Base-by-base conservation (phyloP, 2,113 vertebrate species). In the Coturnix japonica region DNA sequence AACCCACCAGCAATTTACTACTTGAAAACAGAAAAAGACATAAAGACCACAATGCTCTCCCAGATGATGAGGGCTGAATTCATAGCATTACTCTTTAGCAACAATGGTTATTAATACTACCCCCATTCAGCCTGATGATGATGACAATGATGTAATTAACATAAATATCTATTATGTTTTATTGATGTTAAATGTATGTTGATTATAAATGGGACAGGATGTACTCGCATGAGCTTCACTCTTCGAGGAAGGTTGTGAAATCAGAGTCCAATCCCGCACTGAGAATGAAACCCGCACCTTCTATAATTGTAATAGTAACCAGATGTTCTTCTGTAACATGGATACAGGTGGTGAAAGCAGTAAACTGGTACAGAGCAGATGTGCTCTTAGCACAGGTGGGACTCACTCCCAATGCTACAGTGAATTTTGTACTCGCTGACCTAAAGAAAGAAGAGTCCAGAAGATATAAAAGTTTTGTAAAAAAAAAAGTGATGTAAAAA, bases 281-380 rank as follows among this genome's bases (percentile, higher is more conserved):
- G 90, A 97, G 97, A 96, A 97, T 73, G 97, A 95, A 97, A 98
- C 98, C 98, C 97, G 97, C 98, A 99, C 98, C 98, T 98, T 98
- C 98, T 98, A 97, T 98, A 97, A 98, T 96, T 95, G 94, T 98
- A 98, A 99, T 98, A 97, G 94, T 96, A 97, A 97, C 98, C 98
- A 99, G 98, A 98, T 99, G 99, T 98, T 97, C 65, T 94, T 92
- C 73, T 89, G 91, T 97, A 98, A 97, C 97, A 97, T 76, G 95
- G 97, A 98, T 98, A 98, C 98, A 98, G 98, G 98, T 99, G 99
- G 98, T 98, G 98, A 99, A 98, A 99, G 98, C 98, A 98, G 97
- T 98, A 98, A 97, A 97, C 97, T 80, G 83, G 96, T 97, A 99
- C 96, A 97, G 97, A 97, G 98, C 98, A 98, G 98, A 98, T 98